Evolutionary conservation across 2,888 invertebrate genomes (phyloP), one percentile per base, ranked within the genome.

Genomic region (Torymus tubicola): DNA sequence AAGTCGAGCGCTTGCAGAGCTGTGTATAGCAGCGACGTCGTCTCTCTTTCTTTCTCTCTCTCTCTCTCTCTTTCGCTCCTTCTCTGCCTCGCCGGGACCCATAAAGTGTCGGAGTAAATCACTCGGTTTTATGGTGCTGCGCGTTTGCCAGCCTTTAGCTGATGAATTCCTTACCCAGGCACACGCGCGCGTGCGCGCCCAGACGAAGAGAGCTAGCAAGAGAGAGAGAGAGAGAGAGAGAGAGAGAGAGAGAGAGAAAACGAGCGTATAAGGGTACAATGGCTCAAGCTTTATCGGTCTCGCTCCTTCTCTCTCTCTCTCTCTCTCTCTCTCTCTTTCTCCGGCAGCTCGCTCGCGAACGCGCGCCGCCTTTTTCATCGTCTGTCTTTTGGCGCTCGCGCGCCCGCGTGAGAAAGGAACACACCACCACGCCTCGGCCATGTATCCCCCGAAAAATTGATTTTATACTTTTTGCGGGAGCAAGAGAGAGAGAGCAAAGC

Each of bases 41-140:
- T 16, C 70, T 58, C 42, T 31, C 18, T 53, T 21, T n/a, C 68
- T 13, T 55, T 58, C 58, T 53, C 55, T n/a, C 68, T 13, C 68
- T 65, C 13, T 42, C 13, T 65, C 42, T 42, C 31, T 31, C 31
- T 10, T 2, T 13, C 8, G 65, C 50, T 65, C 65, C 50, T 65
- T 18, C 42, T 42, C 42, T 14, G 14, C 50, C 50, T 42, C 42
- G 42, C 78, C 65, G 78, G 81, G 75, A 68, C 86, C 88, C 90
- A 89, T 90, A 90, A 90, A 90, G 88, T 88, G 90, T 90, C 90
- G 87, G 87, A 88, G 89, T 91, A 91, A 90, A 91, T 91, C 90
- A 90, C 86, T 88, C 73, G 89, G 88, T 90, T 90, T 90, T 91
- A 90, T 90, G 90, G 90, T 89, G 88, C 88, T 88, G 89, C 89